Evolutionary conservation across 2,113 vertebrate species (phyloP).

Genomic region (Pan paniscus): DNA sequence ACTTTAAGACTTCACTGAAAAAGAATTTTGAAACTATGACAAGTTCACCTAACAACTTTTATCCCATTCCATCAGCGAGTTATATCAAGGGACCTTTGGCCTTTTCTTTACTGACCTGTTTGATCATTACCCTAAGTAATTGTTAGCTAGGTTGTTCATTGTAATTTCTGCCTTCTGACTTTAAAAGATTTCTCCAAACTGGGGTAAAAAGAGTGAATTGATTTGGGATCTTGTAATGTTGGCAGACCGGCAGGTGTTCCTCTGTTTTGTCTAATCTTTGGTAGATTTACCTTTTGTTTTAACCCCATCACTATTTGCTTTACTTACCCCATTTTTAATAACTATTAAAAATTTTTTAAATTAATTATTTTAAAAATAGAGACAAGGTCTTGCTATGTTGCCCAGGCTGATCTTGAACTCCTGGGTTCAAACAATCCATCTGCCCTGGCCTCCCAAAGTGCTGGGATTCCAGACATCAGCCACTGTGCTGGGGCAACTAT

Average conservation of each 20-base stretch:
- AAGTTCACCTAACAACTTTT: not conserved
- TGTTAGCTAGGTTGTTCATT: not conserved
- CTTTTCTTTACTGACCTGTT: not conserved
- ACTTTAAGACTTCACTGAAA: not conserved
- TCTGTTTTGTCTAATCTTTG: not conserved
- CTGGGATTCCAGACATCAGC: too few species aligned
- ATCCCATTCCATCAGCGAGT: not conserved
- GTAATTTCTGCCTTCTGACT: not conserved
- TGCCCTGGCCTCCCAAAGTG: too few species aligned
- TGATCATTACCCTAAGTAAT: not conserved
- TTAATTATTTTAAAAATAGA: not conserved
- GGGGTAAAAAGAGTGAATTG: not conserved
- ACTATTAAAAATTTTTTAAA: not conserved
- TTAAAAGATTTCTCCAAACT: not conserved
- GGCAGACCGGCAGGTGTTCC: not conserved
- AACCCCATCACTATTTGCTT: not conserved
- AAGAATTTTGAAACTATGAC: not conserved
- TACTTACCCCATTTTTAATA: not conserved
- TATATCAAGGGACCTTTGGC: not conserved
- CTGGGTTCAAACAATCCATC: too few species aligned
- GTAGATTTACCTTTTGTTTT: not conserved
- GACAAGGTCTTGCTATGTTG: too few species aligned
- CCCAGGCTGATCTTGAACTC: too few species aligned
- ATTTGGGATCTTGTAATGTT: not conserved
- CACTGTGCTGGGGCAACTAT: too few species aligned